A percentile compares a stretch with the other conserved stretches of the same genome.
Evolutionary conservation across 2,797 vertebrate genomes (phyloP).

Genomic region (Hirundo rustica): DNA sequence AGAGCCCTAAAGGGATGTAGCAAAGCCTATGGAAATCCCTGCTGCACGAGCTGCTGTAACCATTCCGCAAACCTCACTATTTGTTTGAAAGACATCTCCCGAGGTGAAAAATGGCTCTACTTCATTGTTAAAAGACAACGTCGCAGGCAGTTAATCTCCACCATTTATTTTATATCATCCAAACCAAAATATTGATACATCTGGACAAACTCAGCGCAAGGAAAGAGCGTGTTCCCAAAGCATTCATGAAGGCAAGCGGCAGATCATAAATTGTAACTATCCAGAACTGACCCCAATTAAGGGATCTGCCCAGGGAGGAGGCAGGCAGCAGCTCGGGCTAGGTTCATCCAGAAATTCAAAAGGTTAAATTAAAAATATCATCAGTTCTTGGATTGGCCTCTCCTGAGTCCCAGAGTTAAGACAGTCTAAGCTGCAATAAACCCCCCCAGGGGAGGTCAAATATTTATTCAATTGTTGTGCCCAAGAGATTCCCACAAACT

Average conservation of each 20-base stretch:
- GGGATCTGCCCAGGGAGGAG: background rate
- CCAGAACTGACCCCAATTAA: conserved; percentile 27
- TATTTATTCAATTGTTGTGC: background rate
- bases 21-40: background rate
- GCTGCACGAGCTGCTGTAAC: background rate
- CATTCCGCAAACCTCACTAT: background rate
- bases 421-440: background rate
- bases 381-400: background rate
- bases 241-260: conserved; percentile 57
- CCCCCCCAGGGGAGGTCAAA: background rate
- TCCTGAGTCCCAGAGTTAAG: background rate
- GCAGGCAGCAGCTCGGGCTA: background rate
- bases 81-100: conserved; percentile 10
- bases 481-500: background rate
- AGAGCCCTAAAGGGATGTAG: background rate
- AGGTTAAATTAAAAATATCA: conserved; percentile 26
- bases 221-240: conserved; percentile 45
- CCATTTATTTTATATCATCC: conserved; percentile 70
- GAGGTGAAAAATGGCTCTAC: background rate
- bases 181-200: conserved; percentile 73
- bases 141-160: conserved; percentile 47
- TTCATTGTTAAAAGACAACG: conserved; percentile 43
- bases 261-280: conserved; percentile 51
- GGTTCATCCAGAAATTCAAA: background rate
- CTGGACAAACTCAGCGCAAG: conserved; percentile 67